Conservation (phyloP, 2,113 vertebrate species). For the Strix aluco region DNA sequence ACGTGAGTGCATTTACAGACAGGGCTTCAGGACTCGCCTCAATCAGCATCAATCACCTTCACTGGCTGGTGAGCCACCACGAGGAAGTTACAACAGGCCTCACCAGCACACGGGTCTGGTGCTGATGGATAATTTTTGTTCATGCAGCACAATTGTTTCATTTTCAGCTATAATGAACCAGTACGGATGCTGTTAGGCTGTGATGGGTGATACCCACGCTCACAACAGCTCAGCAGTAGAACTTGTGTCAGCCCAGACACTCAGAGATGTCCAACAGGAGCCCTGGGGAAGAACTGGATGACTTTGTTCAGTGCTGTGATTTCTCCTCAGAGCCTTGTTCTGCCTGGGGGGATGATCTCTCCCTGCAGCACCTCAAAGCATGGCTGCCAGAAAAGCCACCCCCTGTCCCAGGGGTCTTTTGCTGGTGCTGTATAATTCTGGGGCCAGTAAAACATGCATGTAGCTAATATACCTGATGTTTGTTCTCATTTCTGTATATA, state of each 20-base stretch:
- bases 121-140: fast-evolving
- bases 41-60: fast-evolving
- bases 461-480: neutral
- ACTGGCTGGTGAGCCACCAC: fast-evolving
- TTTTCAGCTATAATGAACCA: neutral
- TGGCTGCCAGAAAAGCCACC: neutral
- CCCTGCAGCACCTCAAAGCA: neutral
- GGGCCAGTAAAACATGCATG: neutral
- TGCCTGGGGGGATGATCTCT: neutral
- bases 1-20: fast-evolving
- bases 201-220: fast-evolving
- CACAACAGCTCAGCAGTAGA: neutral
- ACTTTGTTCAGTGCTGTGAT: neutral
- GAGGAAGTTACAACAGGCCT: neutral
- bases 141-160: fast-evolving
- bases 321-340: neutral
- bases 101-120: fast-evolving
- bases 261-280: neutral
- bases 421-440: neutral
- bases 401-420: fast-evolving
- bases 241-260: neutral
- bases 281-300: neutral
- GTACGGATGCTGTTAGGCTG: neutral
- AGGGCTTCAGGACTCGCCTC: fast-evolving
- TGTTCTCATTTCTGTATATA: neutral